Conservation (phyloP, 37 sponge, comb jelly and placozoan genomes). For the Bolinopsis microptera region DNA sequence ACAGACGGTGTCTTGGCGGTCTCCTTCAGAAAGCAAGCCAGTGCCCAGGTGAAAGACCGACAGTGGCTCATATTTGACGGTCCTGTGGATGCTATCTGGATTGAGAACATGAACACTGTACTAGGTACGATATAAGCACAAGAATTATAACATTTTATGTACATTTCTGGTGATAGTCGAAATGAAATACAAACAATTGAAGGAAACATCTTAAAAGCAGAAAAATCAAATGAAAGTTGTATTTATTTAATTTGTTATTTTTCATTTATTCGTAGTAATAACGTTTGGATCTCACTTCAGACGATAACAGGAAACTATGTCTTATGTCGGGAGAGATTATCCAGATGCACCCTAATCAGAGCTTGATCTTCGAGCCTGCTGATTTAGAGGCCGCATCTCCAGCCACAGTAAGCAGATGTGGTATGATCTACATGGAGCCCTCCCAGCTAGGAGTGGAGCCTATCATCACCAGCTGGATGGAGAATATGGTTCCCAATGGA, state of each 20-base stretch:
- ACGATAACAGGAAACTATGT: constrained; percentile 75
- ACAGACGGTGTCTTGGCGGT: constrained; percentile 94
- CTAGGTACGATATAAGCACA: constrained; percentile 72
- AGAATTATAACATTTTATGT: not conserved
- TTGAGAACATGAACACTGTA: constrained; percentile 99
- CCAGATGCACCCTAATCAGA: constrained; percentile 95
- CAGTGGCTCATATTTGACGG: constrained; percentile 99
- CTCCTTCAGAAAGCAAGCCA: constrained; percentile 93
- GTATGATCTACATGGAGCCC: constrained; percentile 77
- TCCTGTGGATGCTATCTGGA: constrained; percentile 99
- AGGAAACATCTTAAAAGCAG: too few species aligned
- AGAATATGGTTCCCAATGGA: constrained; percentile 60
- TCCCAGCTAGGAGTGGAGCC: constrained; percentile 65
- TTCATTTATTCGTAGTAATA: too few species aligned
- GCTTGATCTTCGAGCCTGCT: constrained; percentile 96
- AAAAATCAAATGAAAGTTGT: too few species aligned
- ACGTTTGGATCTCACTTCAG: not conserved
- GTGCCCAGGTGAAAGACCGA: constrained; percentile 79
- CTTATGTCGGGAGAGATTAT: constrained; percentile 99
- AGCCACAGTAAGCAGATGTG: constrained; percentile 96
- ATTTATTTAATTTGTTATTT: too few species aligned
- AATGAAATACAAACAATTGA: too few species aligned
- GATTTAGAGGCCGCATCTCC: constrained; percentile 98
- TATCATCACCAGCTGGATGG: constrained; percentile 63
- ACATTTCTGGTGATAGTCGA: too few species aligned